Percentiles rank a stretch among this genome's conserved stretches.
Evolutionary conservation across 2,797 vertebrate genomes (phyloP).

Genomic region (Denticeps clupeoides): DNA sequence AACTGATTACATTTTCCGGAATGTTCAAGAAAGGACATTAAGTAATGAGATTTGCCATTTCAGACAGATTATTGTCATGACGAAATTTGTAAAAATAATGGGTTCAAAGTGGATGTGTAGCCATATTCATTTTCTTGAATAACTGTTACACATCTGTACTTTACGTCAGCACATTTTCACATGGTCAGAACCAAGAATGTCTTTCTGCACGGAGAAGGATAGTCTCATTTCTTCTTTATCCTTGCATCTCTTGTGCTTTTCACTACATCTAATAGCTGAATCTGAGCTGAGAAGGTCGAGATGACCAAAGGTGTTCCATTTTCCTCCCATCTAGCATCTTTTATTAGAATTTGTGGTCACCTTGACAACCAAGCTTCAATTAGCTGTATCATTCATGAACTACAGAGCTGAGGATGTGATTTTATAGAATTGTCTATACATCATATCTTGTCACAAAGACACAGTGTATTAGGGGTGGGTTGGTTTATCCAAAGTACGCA

Average conservation of each 20-base stretch:
- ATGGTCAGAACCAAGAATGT: too few relatives aligned
- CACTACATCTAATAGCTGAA: conserved; percentile 11
- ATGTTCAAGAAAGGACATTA: too few relatives aligned
- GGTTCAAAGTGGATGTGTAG: too few relatives aligned
- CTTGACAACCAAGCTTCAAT: conserved; percentile 18
- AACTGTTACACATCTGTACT: too few relatives aligned
- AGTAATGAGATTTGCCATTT: too few relatives aligned
- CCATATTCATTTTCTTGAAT: too few relatives aligned
- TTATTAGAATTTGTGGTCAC: conserved; percentile 10
- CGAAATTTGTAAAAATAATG: too few relatives aligned
- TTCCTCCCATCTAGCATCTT: conserved; percentile 9
- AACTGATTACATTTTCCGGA: too few relatives aligned
- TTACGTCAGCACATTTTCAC: too few relatives aligned
- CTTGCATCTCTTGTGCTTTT: not conserved
- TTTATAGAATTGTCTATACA: not conserved
- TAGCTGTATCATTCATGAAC: not conserved
- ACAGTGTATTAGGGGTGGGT: not conserved
- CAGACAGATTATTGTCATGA: too few relatives aligned
- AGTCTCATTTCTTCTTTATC: not conserved
- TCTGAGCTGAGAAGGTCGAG: conserved; percentile 19
- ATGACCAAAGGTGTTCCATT: conserved; percentile 12
- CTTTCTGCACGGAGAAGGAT: not conserved
- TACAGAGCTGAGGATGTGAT: not conserved
- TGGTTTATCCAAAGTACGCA: too few relatives aligned
- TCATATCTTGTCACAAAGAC: not conserved